Percentiles rank a stretch among this genome's conserved stretches.
Evolutionary conservation across 2,113 vertebrate species (phyloP).

Genomic region (Epinephelus cyanopodus): DNA sequence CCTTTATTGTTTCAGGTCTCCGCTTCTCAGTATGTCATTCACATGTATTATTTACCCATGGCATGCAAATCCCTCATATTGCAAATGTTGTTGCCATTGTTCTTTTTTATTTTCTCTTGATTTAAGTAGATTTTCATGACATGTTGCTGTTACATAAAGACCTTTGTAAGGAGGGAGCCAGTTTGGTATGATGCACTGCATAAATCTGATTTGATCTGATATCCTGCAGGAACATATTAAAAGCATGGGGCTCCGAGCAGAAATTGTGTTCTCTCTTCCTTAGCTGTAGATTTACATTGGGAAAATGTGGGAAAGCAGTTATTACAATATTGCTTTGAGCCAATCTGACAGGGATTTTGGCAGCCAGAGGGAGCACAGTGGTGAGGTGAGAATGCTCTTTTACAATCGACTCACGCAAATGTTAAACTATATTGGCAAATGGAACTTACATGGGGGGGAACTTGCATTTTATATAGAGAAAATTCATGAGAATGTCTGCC

Average conservation of each 20-base stretch:
- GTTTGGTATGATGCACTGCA: conserved; percentile 19
- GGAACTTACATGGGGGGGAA: conserved; percentile 9
- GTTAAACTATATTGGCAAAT: conserved; percentile 50
- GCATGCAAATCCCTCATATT: neutral
- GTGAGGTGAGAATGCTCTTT: conserved; percentile 39
- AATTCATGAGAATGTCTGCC: conserved; percentile 14
- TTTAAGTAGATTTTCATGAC: conserved; percentile 2
- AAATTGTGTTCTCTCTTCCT: conserved; percentile 40
- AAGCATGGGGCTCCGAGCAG: conserved; percentile 11
- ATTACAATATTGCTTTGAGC: conserved; percentile 54
- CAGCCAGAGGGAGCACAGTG: conserved; percentile 32
- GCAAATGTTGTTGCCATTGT: neutral
- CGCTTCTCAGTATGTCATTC: neutral
- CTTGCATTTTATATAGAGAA: neutral
- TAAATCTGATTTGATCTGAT: conserved; percentile 32
- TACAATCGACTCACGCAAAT: conserved; percentile 46
- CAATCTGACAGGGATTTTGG: conserved; percentile 62
- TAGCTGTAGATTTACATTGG: conserved; percentile 45
- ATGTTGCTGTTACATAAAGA: neutral
- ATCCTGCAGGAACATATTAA: conserved; percentile 19
- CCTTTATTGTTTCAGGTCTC: neutral
- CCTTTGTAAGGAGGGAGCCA: neutral
- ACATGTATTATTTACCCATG: neutral
- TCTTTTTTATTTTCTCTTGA: neutral
- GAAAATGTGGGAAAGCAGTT: conserved; percentile 50